Percentiles rank a stretch among this genome's conserved stretches.
Conservation (phyloP, 2,113 vertebrate species). For the Natator depressus region DNA sequence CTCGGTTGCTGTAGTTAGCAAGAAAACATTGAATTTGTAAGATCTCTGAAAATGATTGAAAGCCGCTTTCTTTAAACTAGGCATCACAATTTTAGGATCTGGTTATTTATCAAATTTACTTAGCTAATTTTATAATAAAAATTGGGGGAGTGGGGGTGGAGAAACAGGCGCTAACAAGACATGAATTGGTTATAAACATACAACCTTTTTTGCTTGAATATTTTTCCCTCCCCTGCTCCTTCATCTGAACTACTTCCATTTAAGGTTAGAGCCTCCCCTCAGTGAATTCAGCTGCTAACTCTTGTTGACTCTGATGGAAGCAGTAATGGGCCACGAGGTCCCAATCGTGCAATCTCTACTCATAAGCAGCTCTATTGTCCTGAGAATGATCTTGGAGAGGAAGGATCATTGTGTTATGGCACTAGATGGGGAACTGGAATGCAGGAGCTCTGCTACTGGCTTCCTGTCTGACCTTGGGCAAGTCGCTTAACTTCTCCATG, state of each 20-base stretch:
- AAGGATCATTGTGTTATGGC: background rate
- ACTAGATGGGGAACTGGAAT: background rate
- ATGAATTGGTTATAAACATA: background rate
- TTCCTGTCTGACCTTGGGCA: background rate
- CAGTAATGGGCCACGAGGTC: background rate
- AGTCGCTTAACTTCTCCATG: background rate
- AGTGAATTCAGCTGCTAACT: background rate
- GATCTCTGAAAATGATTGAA: background rate
- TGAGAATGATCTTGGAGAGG: background rate
- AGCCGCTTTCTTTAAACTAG: background rate
- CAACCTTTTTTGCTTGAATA: background rate
- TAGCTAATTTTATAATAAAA: background rate
- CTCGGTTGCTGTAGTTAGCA: too few species aligned
- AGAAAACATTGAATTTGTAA: background rate
- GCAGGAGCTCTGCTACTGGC: background rate
- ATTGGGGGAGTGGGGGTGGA: background rate
- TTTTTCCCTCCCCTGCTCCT: background rate
- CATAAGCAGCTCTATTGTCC: background rate
- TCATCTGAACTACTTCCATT: conserved; percentile 3
- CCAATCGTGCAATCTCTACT: background rate
- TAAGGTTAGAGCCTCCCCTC: background rate
- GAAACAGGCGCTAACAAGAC: background rate
- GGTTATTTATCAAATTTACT: background rate
- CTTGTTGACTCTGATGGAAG: background rate
- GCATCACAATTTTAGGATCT: background rate